Base-by-base conservation (phyloP, 2,888 invertebrate genomes). In the Meteorus cinctellus region DNA sequence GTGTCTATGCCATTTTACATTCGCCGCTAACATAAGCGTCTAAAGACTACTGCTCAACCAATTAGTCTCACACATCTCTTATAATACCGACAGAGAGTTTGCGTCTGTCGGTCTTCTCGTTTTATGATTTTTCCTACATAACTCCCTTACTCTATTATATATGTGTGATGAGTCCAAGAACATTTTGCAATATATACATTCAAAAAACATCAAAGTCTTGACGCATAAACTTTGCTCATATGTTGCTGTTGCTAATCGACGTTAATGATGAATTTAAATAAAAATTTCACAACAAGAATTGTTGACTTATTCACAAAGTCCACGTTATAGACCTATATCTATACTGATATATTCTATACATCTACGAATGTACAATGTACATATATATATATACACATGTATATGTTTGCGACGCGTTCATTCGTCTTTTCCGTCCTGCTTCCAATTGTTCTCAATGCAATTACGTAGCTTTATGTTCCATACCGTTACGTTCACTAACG, bases 181-280 rank as follows among this genome's bases (percentile, higher is more conserved):
- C 41, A 62, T 76, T 78, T 78, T 65, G 66, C 70, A 69, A 71
- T 60, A 75, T 74, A 59, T 63, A 48, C 1, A 24, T 48, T n/a
- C n/a, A 1, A 55, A 62, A 79, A 82, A 78, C 77, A 80, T 77
- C 51, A 60, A 29, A 71, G 71, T 71, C 66, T 34, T 48, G 19
- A 19, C 55, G 55, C 55, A 14, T 74, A 34, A 31, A 74, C 63
- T 41, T 6, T 24, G 60, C 62, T 16, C 29, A 63, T 73, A 41
- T 31, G 41, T 69, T 41, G 59, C 36, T 62, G 31, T 45, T 29
- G 78, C 75, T 78, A 78, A 80, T 69, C 69, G 75, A 75, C 70
- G 78, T 77, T 78, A 78, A 80, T 66, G 70, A 78, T 55, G 59
- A 75, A 75, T 75, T 75, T 66, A 71, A 75, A 75, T 71, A 75